Base-by-base conservation (phyloP, 2,888 invertebrate genomes). In the Chrysotoxum bicinctum region DNA sequence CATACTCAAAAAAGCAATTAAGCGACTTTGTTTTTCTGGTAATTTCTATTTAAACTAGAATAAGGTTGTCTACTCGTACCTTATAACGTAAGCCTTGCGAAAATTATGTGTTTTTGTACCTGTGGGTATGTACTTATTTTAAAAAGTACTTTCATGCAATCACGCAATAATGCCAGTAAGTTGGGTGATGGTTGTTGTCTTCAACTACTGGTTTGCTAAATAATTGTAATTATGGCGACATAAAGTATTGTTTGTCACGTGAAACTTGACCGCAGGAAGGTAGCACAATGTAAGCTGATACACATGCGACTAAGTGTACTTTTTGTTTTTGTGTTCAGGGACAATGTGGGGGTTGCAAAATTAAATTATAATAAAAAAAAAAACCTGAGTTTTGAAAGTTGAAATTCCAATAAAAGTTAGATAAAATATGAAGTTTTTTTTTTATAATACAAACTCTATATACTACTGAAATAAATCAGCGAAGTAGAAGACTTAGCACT, bases 211-310 rank as follows among this genome's bases (percentile, higher is more conserved):
- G 40, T 52, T 23, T 7, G 60, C 40, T 43, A 23, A 23, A 19
- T 56, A 19, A 56, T 60, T 48, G 58, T 69, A 60, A 64, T 64
- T 26, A 50, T 73, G 45, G 10, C 66, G 50, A 30, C 64, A 58
- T 66, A 66, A 58, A 56, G 37, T 78, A 48, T 48, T 48, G 56
- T 40, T 56, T 78, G 56, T 72, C 78, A 66, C 37, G 50, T 79
- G 73, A 66, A 79, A 79, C 30, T 58, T 66, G 66, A 79, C 66
- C 68, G 26, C 60, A 60, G 23, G 19, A 37, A 30, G 19, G 23
- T 50, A 66, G 23, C 16, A 23, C 52, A 50, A 40, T 32, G 32
- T 66, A 40, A 72, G 12, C 26, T 64, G 21, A 64, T 21, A 54
- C 52, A 45, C 45, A 30, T 64, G 64, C 12, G 43, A 19, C 3